These are phyloP conservation scores for Acromyrmex heyeri DNA, from an alignment of 1,140 invertebrate species.

Conservation along the genomic window DNA sequence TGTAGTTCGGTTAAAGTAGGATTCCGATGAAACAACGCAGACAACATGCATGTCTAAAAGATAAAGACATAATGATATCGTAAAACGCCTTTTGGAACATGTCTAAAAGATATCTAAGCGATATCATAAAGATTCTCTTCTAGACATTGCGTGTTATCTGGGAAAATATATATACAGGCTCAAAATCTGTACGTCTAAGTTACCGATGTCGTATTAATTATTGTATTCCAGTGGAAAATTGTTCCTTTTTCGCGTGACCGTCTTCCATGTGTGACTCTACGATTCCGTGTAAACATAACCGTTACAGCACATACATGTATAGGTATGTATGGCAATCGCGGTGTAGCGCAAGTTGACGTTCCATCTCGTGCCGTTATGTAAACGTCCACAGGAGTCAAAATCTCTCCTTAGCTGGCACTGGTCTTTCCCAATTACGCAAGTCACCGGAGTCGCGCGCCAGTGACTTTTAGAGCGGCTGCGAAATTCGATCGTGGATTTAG, in stretches of 20 bases:
- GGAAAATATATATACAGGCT: not conserved
- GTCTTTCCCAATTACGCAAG: slow-evolving; percentile 42
- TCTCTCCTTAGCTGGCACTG: slow-evolving; percentile 54
- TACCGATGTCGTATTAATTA: not conserved
- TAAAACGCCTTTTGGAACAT: too few species aligned
- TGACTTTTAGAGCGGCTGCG: slow-evolving; percentile 51
- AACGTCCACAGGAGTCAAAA: slow-evolving; percentile 62
- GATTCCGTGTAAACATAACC: slow-evolving; percentile 46
- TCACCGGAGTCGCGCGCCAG: slow-evolving; percentile 33
- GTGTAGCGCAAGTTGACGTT: slow-evolving; percentile 53
- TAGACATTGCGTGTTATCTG: too few species aligned
- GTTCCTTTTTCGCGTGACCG: slow-evolving; percentile 5
- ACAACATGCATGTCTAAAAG: too few species aligned
- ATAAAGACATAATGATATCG: too few species aligned
- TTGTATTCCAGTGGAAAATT: not conserved
- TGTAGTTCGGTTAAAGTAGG: not conserved
- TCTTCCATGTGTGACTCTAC: slow-evolving; percentile 2
- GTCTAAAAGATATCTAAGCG: too few species aligned
- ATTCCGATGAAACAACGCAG: too few species aligned
- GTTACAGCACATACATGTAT: slow-evolving; percentile 40
- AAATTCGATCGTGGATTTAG: slow-evolving; percentile 25
- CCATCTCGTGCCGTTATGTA: slow-evolving; percentile 71
- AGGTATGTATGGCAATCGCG: slow-evolving; percentile 20
- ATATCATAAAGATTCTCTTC: too few species aligned
- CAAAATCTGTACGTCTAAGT: not conserved